Evolutionary conservation across 2,113 vertebrate species (phyloP).

Genomic region (Phyllostomus hastatus): DNA sequence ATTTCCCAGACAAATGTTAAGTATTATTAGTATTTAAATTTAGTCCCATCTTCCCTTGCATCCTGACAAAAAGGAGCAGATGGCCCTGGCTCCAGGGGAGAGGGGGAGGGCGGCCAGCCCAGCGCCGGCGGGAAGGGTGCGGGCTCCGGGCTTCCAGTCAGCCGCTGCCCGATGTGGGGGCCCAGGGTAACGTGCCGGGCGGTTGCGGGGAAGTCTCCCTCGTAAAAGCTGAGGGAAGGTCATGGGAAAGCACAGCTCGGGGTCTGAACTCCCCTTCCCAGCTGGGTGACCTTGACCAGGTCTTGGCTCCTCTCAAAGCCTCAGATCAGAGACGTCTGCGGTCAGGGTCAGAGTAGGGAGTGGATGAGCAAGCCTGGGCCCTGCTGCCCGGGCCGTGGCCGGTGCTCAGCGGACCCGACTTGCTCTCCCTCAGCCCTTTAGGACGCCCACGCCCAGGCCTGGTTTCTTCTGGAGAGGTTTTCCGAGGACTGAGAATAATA

Average conservation of each 20-base stretch:
- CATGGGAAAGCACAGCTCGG: neutral
- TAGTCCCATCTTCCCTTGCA: conserved; percentile 50
- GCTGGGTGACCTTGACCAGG: neutral
- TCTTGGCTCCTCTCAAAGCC: neutral
- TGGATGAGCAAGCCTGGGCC: too few species aligned
- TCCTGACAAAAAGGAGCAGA: conserved; percentile 71
- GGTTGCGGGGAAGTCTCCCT: neutral
- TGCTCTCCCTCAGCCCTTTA: neutral
- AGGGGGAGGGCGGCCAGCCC: neutral
- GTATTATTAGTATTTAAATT: conserved; percentile 75
- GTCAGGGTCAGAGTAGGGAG: neutral
- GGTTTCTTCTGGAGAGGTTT: neutral
- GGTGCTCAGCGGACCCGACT: neutral
- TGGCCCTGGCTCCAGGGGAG: conserved; percentile 66
- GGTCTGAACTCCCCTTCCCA: neutral
- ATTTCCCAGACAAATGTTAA: conserved; percentile 71
- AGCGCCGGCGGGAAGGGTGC: neutral
- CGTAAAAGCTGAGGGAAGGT: neutral
- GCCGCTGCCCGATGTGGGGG: neutral
- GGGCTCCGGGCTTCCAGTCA: conserved; percentile 1
- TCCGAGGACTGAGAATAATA: neutral
- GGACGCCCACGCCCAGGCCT: neutral
- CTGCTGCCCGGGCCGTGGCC: fast-evolving
- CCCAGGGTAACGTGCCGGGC: fast-evolving
- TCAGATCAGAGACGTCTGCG: neutral